Evolutionary conservation across 2,113 vertebrate species (phyloP).

Genomic region (Gasterosteus aculeatus): DNA sequence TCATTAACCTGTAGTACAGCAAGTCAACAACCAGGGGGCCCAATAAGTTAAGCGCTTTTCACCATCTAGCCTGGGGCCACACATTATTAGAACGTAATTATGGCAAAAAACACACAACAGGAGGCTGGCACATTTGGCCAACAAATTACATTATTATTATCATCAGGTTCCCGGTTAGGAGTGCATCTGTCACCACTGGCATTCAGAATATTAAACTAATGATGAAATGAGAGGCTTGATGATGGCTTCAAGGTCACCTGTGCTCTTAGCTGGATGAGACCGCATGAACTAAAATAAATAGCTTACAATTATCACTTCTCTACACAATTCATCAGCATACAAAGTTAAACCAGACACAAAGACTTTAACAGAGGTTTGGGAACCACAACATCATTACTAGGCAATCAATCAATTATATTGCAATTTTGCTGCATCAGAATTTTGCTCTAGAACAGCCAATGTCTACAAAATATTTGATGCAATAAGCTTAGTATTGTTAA

Average conservation of each 20-base stretch:
- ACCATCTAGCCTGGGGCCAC: conserved; percentile 14
- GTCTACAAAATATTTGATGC: background rate
- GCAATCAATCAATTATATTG: background rate
- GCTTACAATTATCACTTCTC: background rate
- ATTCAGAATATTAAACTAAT: background rate
- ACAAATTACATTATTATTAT: background rate
- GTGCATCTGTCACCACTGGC: background rate
- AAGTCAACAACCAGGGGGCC: conserved; percentile 59
- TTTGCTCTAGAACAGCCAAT: background rate
- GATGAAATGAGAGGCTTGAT: background rate
- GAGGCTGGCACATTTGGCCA: conserved; percentile 3
- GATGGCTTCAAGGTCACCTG: background rate
- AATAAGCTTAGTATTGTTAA: background rate
- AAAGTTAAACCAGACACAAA: background rate
- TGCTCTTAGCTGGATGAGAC: conserved; percentile 9
- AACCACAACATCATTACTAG: background rate
- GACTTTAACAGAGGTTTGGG: background rate
- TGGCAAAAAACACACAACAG: background rate
- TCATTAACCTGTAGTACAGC: conserved; percentile 41
- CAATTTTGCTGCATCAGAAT: background rate
- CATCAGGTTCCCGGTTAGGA: background rate
- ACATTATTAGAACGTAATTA: conserved; percentile 7
- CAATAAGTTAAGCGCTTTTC: conserved; percentile 16
- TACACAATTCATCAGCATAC: background rate
- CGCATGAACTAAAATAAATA: background rate